Conservation (phyloP, 2,888 invertebrate genomes). For the Brachyopa scutellaris region DNA sequence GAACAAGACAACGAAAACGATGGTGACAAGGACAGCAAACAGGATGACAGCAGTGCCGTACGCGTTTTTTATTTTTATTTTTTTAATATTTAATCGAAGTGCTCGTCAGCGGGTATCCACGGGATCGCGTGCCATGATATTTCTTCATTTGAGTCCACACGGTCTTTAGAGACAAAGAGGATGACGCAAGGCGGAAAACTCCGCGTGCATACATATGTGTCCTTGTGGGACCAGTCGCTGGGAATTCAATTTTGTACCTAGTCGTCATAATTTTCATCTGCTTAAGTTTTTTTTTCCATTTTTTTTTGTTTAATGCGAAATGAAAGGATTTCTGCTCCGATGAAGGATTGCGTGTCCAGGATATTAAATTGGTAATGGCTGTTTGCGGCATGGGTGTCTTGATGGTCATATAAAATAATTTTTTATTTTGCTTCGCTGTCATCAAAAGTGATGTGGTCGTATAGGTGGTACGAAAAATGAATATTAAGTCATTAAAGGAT, state of each 20-base stretch:
- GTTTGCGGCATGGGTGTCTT: conserved; percentile 16
- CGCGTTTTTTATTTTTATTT: conserved; percentile 6
- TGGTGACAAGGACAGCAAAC: conserved; percentile 11
- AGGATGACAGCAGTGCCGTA: conserved; percentile 28
- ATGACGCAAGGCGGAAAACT: no score
- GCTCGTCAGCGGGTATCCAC: conserved; percentile 5
- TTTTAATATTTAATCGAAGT: conserved; percentile 59
- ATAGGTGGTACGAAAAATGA: conserved; percentile 14
- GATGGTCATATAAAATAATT: conserved; percentile 45
- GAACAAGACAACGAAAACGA: conserved; percentile 10
- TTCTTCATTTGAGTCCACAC: no score
- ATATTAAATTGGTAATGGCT: conserved; percentile 1
- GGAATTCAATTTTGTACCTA: conserved; percentile 51
- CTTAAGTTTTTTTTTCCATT: conserved; percentile 9
- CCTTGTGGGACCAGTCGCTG: no score
- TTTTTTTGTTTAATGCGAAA: not conserved
- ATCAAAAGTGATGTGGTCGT: not conserved
- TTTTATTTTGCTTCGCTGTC: conserved; percentile 36
- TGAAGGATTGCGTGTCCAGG: not conserved
- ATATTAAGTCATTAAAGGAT: conserved; percentile 14
- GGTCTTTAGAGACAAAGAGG: no score
- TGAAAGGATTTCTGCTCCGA: conserved; percentile 14
- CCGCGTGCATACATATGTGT: no score
- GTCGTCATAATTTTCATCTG: conserved; percentile 36
- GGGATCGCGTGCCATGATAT: conserved; percentile 27